Evolutionary conservation across 1,140 invertebrate genomes (phyloP).

Genomic region (Octopus sinensis): DNA sequence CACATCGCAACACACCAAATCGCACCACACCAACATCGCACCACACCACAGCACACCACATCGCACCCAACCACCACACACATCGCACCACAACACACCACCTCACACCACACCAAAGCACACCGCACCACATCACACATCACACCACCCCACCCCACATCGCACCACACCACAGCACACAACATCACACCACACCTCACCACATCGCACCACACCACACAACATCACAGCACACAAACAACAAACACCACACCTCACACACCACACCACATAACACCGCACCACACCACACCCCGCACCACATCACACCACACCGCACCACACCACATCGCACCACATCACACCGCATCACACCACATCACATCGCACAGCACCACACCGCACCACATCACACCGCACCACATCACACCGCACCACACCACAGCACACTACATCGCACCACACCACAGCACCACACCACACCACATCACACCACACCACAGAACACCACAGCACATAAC

Average conservation of each 20-base stretch:
- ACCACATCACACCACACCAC: slow-evolving; percentile 20
- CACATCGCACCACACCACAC: too few species aligned
- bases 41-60: slow-evolving; percentile 22
- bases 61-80: slow-evolving; percentile 22
- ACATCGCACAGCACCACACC: slow-evolving; percentile 25
- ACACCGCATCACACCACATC: slow-evolving; percentile 20
- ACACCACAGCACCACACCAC: too few species aligned
- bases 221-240: too few species aligned
- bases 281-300: slow-evolving; percentile 16
- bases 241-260: too few species aligned
- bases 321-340: slow-evolving; percentile 23
- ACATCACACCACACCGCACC: slow-evolving; percentile 9
- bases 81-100: slow-evolving; percentile 24
- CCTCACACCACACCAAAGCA: slow-evolving; percentile 20
- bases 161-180: too few species aligned
- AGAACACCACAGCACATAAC: slow-evolving; percentile 23
- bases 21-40: slow-evolving; percentile 18
- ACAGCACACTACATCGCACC: slow-evolving; percentile 20
- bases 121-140: slow-evolving; percentile 24
- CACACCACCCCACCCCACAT: too few species aligned
- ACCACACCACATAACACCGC: slow-evolving; percentile 22
- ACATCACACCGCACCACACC: slow-evolving; percentile 17
- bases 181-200: too few species aligned
- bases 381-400: slow-evolving; percentile 22
- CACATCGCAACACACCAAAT: slow-evolving; percentile 20